These are phyloP conservation scores for Drosophila rellima DNA, from an alignment of 2,888 invertebrate genomes.

Conservation along the genomic window DNA sequence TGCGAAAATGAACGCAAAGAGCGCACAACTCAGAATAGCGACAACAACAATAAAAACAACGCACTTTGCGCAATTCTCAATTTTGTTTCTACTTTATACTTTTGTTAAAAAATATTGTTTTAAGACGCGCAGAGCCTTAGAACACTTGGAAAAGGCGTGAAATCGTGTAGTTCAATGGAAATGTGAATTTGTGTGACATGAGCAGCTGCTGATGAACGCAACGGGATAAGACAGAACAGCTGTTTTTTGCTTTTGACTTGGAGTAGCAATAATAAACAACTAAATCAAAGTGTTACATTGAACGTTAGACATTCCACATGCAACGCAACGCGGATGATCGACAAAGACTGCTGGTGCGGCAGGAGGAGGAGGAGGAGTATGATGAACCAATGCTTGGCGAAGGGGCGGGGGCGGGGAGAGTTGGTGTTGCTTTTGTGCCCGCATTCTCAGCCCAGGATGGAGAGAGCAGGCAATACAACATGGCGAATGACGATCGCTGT, in stretches of 20 bases:
- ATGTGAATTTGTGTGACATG: slow-evolving; percentile 10
- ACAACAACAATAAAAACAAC: slow-evolving; percentile 3
- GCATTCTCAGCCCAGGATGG: slow-evolving; percentile 50
- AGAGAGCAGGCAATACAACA: slow-evolving; percentile 2
- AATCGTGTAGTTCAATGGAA: slow-evolving; percentile 11
- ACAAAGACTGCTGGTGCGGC: slow-evolving; percentile 18
- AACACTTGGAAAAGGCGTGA: slow-evolving; percentile 13
- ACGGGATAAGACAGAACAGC: slow-evolving; percentile 38
- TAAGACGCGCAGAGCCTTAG: slow-evolving; percentile 19
- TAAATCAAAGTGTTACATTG: slow-evolving; percentile 4
- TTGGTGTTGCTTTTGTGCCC: slow-evolving; percentile 48
- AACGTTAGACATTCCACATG: slow-evolving; percentile 18
- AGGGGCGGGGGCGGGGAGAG: background rate
- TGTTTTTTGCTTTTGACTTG: slow-evolving; percentile 9
- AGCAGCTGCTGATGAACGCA: slow-evolving; percentile 18
- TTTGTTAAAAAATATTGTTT: slow-evolving; percentile 44
- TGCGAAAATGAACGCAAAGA: slow-evolving; percentile 12
- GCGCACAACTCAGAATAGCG: background rate
- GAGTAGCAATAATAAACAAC: background rate
- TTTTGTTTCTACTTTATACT: background rate
- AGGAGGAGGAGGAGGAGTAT: slow-evolving; percentile 13
- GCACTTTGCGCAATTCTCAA: slow-evolving; percentile 6
- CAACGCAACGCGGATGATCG: slow-evolving; percentile 29
- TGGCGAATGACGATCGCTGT: slow-evolving; percentile 38
- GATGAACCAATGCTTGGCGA: slow-evolving; percentile 37